Percentiles rank a stretch among this genome's conserved stretches.
Evolutionary conservation across 2,888 invertebrate genomes (phyloP).

Genomic region (Stenolophus ochropezus): DNA sequence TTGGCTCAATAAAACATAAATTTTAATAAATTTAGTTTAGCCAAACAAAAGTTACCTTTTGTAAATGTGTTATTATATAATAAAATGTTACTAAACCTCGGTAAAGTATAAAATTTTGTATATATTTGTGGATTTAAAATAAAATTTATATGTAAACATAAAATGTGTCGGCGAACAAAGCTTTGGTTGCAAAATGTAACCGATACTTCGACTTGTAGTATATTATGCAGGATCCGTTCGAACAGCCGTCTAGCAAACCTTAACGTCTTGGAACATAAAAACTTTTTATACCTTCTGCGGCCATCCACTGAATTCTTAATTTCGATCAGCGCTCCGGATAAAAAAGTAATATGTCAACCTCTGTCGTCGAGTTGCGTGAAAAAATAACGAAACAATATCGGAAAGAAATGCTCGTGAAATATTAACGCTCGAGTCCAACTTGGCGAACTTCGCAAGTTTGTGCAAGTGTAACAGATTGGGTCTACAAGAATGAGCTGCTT

Average conservation of each 20-base stretch:
- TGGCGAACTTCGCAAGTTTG: constrained; percentile 12
- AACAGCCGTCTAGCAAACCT: constrained; percentile 10
- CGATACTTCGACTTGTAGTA: background rate
- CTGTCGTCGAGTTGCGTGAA: background rate
- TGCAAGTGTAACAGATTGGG: constrained; percentile 40
- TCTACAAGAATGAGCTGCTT: constrained; percentile 24
- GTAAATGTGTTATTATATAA: too few species aligned
- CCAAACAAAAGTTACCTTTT: too few species aligned
- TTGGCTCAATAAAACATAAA: too few species aligned
- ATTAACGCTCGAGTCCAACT: constrained; percentile 12
- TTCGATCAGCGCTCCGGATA: constrained; percentile 38
- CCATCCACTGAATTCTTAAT: constrained; percentile 47
- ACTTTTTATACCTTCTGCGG: constrained; percentile 31
- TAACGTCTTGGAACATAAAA: constrained; percentile 20
- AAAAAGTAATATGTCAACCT: constrained; percentile 43
- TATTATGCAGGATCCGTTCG: constrained; percentile 10
- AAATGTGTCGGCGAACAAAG: background rate
- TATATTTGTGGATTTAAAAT: background rate
- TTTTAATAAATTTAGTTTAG: too few species aligned
- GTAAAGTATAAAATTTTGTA: background rate
- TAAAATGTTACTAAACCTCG: too few species aligned
- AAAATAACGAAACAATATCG: constrained; percentile 35
- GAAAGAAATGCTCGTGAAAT: constrained; percentile 29
- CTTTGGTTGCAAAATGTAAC: background rate
- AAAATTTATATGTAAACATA: background rate